phyloP scores from a whole-genome alignment of 2,797 vertebrate species.

The Lagodon rhomboides region DNA sequence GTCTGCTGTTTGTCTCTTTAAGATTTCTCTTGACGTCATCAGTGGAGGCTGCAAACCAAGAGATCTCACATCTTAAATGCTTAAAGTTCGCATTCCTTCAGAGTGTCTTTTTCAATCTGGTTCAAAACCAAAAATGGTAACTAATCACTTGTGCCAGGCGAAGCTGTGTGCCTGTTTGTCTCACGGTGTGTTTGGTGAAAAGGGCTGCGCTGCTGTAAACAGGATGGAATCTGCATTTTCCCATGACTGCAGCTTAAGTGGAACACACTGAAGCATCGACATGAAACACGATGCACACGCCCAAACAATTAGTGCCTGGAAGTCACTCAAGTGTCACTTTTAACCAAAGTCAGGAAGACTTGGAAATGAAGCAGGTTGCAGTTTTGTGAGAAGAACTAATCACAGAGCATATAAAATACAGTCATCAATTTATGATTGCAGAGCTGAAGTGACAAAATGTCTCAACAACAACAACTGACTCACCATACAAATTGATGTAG shows the following conservation, averaged over 20 bases:
- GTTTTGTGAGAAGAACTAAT: background rate
- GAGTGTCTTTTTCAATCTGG: background rate
- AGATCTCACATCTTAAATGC: constrained; percentile 16
- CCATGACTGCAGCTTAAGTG: constrained; percentile 50
- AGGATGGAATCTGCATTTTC: constrained; percentile 54
- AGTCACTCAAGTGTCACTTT: constrained; percentile 32
- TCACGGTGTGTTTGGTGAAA: constrained; percentile 16
- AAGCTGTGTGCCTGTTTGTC: constrained; percentile 4
- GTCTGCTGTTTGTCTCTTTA: constrained; percentile 40
- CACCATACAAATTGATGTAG: constrained; percentile 98
- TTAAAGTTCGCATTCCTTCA: constrained; percentile 15
- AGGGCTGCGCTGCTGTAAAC: constrained; percentile 41
- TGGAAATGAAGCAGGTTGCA: constrained; percentile 3
- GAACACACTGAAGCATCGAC: constrained; percentile 25
- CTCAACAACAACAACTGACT: constrained; percentile 60
- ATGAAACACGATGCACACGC: constrained; percentile 38
- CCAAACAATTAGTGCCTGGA: constrained; percentile 46
- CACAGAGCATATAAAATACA: background rate
- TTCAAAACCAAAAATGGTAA: constrained; percentile 29
- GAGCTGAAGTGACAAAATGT: background rate
- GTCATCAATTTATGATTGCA: background rate
- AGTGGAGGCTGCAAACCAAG: background rate
- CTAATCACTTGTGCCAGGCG: constrained; percentile 5
- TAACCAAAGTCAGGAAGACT: constrained; percentile 3
- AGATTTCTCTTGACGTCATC: background rate